Conservation (phyloP, 1,140 invertebrate genomes). For the Asobara japonica region DNA sequence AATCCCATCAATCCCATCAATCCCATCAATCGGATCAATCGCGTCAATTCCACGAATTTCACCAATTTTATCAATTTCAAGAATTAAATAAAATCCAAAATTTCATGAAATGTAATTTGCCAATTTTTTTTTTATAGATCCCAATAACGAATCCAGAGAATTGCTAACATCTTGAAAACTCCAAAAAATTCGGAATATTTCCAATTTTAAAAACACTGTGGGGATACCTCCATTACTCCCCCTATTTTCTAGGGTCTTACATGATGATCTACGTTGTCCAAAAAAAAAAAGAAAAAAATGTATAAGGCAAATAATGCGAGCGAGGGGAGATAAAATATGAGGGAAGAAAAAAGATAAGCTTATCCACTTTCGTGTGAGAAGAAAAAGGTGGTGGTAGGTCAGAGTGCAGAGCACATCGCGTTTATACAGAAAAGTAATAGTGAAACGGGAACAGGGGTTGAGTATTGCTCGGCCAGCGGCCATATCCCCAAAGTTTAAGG, state of each 20-base stretch:
- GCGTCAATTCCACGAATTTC: no score
- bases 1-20: no score
- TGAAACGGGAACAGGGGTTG: background rate
- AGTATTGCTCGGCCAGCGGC: conserved; percentile 12
- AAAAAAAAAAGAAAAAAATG: background rate
- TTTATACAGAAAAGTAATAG: conserved; percentile 15
- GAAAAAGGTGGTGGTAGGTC: conserved; percentile 5
- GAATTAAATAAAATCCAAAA: no score
- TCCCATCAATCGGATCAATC: no score
- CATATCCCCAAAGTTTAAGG: background rate
- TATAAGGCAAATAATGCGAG: conserved; percentile 7
- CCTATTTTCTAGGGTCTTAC: background rate
- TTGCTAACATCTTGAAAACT: no score
- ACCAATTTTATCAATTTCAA: no score
- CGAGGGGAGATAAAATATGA: background rate
- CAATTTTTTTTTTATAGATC: no score
- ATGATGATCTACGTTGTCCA: background rate
- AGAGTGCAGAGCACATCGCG: conserved; percentile 9
- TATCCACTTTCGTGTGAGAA: conserved; percentile 2
- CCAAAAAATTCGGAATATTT: no score
- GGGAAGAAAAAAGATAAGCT: background rate
- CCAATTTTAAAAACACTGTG: no score
- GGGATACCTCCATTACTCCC: background rate
- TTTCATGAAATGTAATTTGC: no score
- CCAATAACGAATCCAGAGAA: no score